Conservation (phyloP, 2,888 invertebrate species). For the Tipula helvola region DNA sequence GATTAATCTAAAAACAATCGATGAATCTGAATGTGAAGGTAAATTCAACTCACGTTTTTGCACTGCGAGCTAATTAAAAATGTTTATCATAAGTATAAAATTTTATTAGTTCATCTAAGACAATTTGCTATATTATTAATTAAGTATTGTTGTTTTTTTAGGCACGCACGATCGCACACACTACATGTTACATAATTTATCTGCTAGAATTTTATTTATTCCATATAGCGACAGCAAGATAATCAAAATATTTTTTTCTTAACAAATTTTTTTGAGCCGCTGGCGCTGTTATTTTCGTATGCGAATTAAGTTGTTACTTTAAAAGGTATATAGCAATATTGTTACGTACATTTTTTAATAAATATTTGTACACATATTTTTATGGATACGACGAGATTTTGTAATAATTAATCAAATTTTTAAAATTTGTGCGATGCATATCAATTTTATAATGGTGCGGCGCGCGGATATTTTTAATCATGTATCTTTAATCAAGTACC, state of each 20-base stretch:
- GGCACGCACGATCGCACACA: neutral
- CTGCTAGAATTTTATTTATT: neutral
- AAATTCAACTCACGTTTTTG: neutral
- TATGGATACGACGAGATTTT: neutral
- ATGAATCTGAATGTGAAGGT: neutral
- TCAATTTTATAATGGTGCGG: neutral
- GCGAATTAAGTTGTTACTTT: neutral
- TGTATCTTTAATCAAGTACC: neutral
- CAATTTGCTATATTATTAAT: neutral
- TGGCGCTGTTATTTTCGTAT: neutral
- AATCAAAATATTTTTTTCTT: neutral
- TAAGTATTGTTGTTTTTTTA: neutral
- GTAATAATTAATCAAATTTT: neutral
- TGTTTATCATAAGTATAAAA: neutral
- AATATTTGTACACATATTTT: neutral
- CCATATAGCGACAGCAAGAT: neutral
- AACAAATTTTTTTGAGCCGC: neutral
- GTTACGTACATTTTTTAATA: too few species aligned
- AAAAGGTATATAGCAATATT: neutral
- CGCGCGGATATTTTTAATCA: neutral
- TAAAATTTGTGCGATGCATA: neutral
- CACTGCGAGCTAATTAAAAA: neutral
- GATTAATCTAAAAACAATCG: neutral
- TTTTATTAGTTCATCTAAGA: neutral
- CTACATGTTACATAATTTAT: neutral